Conservation (phyloP, 2,113 vertebrate genomes). For the Lepus americanus region DNA sequence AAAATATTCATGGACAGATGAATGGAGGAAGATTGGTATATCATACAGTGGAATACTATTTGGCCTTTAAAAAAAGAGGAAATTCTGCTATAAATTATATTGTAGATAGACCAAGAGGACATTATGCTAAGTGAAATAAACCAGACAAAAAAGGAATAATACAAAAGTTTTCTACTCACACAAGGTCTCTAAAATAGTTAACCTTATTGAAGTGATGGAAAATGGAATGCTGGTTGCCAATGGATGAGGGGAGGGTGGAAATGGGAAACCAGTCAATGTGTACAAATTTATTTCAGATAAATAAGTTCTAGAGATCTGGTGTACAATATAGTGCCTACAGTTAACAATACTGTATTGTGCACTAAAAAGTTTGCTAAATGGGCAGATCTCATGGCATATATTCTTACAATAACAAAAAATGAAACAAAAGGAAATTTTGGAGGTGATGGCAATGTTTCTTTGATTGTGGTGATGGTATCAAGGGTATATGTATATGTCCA, state of each 20-base stretch:
- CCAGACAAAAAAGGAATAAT: not conserved
- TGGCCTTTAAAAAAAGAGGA: not conserved
- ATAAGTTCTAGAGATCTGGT: not conserved
- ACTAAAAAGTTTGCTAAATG: not conserved
- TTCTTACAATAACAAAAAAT: not conserved
- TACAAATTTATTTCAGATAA: not conserved
- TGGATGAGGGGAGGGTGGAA: not conserved
- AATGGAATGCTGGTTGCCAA: not conserved
- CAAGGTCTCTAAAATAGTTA: not conserved
- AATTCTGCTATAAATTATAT: not conserved
- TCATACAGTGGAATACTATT: not conserved
- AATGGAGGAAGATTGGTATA: not conserved
- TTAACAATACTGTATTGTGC: not conserved
- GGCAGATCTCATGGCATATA: not conserved
- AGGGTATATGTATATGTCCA: not conserved
- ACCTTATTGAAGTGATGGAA: not conserved
- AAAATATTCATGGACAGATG: no score
- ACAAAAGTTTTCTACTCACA: not conserved
- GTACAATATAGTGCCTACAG: not conserved
- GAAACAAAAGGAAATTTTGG: not conserved
- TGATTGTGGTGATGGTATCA: not conserved
- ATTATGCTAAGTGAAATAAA: not conserved
- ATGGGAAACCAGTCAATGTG: not conserved
- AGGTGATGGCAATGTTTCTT: not conserved
- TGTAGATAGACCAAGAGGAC: not conserved